Evolutionary conservation across 1,140 invertebrate genomes (phyloP).

Genomic region (Nasonia longicornis): DNA sequence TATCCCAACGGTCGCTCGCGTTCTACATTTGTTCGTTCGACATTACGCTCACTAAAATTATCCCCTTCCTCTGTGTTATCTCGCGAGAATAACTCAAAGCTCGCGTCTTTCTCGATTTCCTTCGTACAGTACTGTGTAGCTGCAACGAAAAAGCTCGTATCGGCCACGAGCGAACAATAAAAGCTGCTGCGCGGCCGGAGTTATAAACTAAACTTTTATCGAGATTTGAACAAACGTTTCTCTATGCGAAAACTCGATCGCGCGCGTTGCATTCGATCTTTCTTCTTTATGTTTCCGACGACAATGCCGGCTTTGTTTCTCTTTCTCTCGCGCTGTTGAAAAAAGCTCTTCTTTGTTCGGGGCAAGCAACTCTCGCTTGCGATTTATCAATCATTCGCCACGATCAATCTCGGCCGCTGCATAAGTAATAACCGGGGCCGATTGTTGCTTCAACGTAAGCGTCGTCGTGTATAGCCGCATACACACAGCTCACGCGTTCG

Average conservation of each 20-base stretch:
- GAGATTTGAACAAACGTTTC: not conserved
- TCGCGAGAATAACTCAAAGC: too few species aligned
- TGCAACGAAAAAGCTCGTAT: too few species aligned
- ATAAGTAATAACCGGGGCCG: not conserved
- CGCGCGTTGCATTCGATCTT: too few species aligned
- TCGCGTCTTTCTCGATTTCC: not conserved
- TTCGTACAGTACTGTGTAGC: too few species aligned
- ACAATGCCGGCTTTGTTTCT: too few species aligned
- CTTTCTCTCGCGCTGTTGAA: not conserved
- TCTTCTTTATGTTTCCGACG: not conserved
- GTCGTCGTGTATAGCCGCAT: not conserved
- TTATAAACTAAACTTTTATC: not conserved
- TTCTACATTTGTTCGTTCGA: not conserved
- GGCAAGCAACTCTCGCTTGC: not conserved
- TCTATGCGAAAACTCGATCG: not conserved
- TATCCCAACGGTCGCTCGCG: not conserved
- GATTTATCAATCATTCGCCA: not conserved
- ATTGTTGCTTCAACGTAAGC: not conserved
- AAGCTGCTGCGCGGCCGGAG: not conserved
- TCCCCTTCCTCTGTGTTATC: too few species aligned
- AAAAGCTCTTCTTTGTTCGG: not conserved
- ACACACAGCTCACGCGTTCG: not conserved
- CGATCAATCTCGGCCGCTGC: not conserved
- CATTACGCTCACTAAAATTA: too few species aligned
- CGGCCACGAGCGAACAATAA: not conserved